Conservation (phyloP, 2,888 invertebrate species). For the Sepioteuthis lessoniana region DNA sequence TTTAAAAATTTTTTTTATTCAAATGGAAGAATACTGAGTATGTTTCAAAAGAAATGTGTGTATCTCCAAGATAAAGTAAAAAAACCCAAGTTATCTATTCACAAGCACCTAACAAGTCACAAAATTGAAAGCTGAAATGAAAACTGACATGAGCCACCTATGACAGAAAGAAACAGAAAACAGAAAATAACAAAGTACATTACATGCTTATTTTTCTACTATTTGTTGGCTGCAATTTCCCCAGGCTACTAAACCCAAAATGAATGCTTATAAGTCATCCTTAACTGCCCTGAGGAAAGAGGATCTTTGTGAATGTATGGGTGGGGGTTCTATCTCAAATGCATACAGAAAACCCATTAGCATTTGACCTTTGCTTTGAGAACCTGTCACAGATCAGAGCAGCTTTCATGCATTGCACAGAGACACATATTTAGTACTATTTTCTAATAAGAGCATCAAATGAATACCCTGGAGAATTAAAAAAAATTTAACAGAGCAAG, state of each 20-base stretch:
- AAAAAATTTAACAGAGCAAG: background rate
- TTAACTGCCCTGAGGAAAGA: background rate
- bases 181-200: background rate
- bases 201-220: background rate
- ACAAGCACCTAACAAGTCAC: background rate
- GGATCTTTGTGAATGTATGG: background rate
- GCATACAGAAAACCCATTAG: conserved; percentile 15
- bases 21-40: background rate
- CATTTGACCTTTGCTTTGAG: background rate
- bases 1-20: background rate
- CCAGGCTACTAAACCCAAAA: background rate
- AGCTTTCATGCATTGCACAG: background rate
- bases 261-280: background rate
- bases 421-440: background rate
- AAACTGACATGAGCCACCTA: background rate
- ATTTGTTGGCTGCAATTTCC: background rate
- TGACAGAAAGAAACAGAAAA: background rate
- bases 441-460: background rate
- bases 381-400: background rate
- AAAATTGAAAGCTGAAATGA: background rate
- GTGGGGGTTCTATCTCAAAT: background rate
- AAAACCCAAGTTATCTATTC: background rate
- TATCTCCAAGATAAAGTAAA: background rate
- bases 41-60: background rate
- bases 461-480: background rate